phyloP scores from a whole-genome alignment of 2,888 invertebrate genomes.

The Hyposoter didymator region DNA sequence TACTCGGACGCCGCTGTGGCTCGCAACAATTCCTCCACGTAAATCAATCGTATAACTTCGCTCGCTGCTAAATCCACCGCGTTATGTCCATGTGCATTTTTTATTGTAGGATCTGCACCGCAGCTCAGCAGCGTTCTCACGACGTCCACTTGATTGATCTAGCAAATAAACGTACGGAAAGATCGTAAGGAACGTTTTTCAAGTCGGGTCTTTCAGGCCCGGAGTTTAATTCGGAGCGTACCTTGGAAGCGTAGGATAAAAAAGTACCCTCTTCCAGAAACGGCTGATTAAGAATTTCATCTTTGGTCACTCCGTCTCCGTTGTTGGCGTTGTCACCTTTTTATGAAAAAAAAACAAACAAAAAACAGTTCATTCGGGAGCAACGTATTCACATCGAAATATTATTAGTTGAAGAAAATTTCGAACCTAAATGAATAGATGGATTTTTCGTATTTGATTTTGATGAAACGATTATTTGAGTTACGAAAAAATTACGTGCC shows the following conservation, averaged over 20 bases:
- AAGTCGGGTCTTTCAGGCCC: neutral
- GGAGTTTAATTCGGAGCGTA: constrained; percentile 71
- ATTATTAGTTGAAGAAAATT: neutral
- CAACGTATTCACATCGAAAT: neutral
- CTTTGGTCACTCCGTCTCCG: constrained; percentile 82
- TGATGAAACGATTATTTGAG: neutral
- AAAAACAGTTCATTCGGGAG: neutral
- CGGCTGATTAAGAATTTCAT: constrained; percentile 84
- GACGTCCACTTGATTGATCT: constrained; percentile 86
- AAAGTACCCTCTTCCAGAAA: constrained; percentile 85
- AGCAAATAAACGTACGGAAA: constrained; percentile 11
- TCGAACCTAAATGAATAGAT: neutral
- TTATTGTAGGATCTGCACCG: constrained; percentile 87
- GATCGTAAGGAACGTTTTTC: neutral
- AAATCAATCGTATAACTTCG: constrained; percentile 85
- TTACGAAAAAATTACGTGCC: neutral
- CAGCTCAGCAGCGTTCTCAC: constrained; percentile 86
- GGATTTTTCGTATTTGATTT: neutral
- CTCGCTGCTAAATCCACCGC: constrained; percentile 85
- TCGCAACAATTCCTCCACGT: constrained; percentile 86
- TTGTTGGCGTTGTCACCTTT: constrained; percentile 82
- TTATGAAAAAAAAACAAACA: neutral
- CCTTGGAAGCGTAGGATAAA: constrained; percentile 86
- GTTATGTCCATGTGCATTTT: constrained; percentile 86
- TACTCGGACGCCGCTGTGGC: constrained; percentile 88